Percentiles rank a stretch among this genome's conserved stretches.
These are phyloP conservation scores for Onychostoma macrolepis DNA, from an alignment of 2,113 vertebrate species.

Conservation along the genomic window DNA sequence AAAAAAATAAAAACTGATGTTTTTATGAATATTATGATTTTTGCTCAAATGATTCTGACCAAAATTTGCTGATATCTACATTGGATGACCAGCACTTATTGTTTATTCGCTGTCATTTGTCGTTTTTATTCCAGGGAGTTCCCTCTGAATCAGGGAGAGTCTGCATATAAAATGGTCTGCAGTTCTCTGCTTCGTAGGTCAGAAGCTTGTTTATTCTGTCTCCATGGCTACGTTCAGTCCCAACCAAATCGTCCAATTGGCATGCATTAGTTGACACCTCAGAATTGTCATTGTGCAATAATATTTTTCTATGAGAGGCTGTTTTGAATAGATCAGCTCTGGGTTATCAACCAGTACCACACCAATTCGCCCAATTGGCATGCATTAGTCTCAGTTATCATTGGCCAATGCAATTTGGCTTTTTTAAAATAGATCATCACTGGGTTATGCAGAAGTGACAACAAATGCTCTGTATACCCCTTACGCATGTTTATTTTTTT, in stretches of 20 bases:
- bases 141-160: conserved; percentile 99
- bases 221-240: conserved; percentile 99
- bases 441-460: conserved; percentile 24
- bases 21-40: conserved; percentile 61
- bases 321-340: conserved; percentile 38
- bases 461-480: conserved; percentile 41
- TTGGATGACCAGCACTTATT: conserved; percentile 94
- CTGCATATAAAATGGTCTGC: conserved; percentile 99
- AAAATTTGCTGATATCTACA: conserved; percentile 76
- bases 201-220: conserved; percentile 99
- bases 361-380: conserved; percentile 87
- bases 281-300: conserved; percentile 40
- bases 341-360: conserved; percentile 70
- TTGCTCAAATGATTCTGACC: conserved; percentile 69
- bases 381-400: conserved; percentile 68
- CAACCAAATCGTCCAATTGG: conserved; percentile 88
- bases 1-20: conserved; percentile 10
- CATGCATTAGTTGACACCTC: conserved; percentile 74
- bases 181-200: conserved; percentile 99
- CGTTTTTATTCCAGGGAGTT: conserved; percentile 99
- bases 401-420: conserved; percentile 41
- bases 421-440: conserved; percentile 27
- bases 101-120: conserved; percentile 90
- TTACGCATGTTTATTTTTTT: conserved; percentile 40
- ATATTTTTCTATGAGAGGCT: conserved; percentile 36